Percentiles rank a stretch among this genome's conserved stretches.
Conservation (phyloP, 2,888 invertebrate genomes). For the Brenthis ino region DNA sequence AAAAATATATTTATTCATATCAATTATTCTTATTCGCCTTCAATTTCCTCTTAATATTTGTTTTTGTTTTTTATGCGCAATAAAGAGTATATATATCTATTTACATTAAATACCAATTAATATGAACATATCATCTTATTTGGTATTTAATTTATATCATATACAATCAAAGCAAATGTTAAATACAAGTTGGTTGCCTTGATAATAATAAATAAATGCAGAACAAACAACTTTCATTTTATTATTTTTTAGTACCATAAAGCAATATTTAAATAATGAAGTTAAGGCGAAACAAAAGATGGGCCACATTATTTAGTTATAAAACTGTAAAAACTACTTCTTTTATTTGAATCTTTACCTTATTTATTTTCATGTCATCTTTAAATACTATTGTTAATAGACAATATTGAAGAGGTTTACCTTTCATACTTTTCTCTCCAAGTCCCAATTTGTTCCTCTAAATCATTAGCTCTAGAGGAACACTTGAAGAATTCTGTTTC, state of each 20-base stretch:
- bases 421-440: slow-evolving; percentile 97
- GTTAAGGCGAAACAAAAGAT: not conserved
- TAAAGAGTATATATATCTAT: too few relatives aligned
- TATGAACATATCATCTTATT: not conserved
- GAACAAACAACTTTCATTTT: too few relatives aligned
- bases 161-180: too few relatives aligned
- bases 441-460: slow-evolving; percentile 91
- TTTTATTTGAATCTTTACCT: too few relatives aligned
- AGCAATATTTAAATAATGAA: too few relatives aligned
- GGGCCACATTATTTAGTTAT: not conserved
- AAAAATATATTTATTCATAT: slow-evolving; percentile 29
- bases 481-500: slow-evolving; percentile 93
- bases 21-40: not conserved
- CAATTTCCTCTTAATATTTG: too few relatives aligned
- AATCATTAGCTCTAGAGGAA: slow-evolving; percentile 88
- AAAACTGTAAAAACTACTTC: not conserved
- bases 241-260: too few relatives aligned
- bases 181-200: too few relatives aligned
- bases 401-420: slow-evolving; percentile 56
- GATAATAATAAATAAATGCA: too few relatives aligned
- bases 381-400: not conserved
- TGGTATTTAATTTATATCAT: too few relatives aligned
- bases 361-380: too few relatives aligned
- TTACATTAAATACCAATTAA: not conserved
- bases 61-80: too few relatives aligned